Evolutionary conservation across 2,797 vertebrate species (phyloP), one percentile per base, ranked within the genome.

Genomic region (Harpagifer antarcticus): DNA sequence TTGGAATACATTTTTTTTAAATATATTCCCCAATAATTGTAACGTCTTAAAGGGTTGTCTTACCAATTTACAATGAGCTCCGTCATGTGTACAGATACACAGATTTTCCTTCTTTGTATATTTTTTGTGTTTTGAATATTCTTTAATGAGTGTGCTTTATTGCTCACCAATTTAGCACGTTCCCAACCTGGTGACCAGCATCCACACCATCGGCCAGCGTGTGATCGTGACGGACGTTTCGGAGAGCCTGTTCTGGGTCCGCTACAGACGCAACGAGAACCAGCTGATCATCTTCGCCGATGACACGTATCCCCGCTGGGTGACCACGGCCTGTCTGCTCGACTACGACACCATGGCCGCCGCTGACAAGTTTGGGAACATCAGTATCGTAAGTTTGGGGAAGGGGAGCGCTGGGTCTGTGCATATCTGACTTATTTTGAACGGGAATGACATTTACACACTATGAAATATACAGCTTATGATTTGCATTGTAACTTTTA

Each of bases 251-350:
- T 99, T 99, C 90, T 99, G 98, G 98, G 97, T 99, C 17, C 97
- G 98, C 17, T 99, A 99, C 91, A 95, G 97, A 54, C 96, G 98
- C 50, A 98, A 98, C 0, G 98, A 99, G 93, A 99, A 99, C 93
- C 98, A 99, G 92, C 96, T 99, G 53, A 99, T 99, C 89, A 98
- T 99, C 91, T 99, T 99, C 31, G 98, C 98, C 0, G 98, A 99
- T 17, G 98, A 99, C 82, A 99, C 98, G 0, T 96, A 98, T 31
- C 98, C 98, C 0, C 97, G 98, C 64, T 99, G 98, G 98, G 97
- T 99, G 84, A 99, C 98, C 1, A 99, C 97, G 0, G 96, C 97
- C 50, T 97, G 96, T 10, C 95, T 99, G 55, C 95, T 99, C 0
- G 98, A 99, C 92, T 99, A 99, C 2, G 97, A 99, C 84, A 98